phyloP scores from a whole-genome alignment of 2,113 vertebrate genomes.

The Lophura nycthemera region DNA sequence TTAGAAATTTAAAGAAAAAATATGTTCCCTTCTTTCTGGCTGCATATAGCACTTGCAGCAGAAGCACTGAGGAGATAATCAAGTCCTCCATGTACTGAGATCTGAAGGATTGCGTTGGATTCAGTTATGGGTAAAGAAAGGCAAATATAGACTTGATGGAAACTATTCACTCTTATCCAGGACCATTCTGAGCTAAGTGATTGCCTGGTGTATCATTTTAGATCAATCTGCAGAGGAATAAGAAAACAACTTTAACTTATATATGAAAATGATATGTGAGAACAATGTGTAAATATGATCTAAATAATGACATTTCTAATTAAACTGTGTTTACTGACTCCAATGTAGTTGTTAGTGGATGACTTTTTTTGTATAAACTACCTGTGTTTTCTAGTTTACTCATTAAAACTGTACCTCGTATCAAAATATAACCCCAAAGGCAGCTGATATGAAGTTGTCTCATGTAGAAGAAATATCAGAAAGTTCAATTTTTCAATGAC shows the following conservation, averaged over 20 bases:
- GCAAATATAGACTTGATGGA: neutral
- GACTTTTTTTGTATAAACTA: neutral
- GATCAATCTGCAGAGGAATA: neutral
- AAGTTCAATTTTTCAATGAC: neutral
- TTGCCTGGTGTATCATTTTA: neutral
- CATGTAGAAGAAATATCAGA: neutral
- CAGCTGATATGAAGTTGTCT: neutral
- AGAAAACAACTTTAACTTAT: neutral
- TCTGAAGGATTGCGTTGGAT: neutral
- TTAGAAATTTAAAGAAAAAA: neutral
- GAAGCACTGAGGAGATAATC: neutral
- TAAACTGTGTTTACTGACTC: constrained; percentile 16
- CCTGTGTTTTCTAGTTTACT: constrained; percentile 22
- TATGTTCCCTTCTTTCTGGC: neutral
- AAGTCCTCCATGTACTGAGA: neutral
- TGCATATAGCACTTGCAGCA: neutral
- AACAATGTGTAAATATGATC: constrained; percentile 15
- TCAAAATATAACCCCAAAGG: constrained; percentile 11
- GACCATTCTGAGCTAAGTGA: neutral
- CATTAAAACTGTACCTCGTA: neutral
- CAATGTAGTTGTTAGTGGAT: neutral
- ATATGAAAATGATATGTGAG: neutral
- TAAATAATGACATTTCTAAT: constrained; percentile 24
- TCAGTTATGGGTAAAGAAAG: neutral
- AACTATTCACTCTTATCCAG: neutral